Base-by-base conservation (phyloP, 2,113 vertebrate species). In the Hypomesus transpacificus region DNA sequence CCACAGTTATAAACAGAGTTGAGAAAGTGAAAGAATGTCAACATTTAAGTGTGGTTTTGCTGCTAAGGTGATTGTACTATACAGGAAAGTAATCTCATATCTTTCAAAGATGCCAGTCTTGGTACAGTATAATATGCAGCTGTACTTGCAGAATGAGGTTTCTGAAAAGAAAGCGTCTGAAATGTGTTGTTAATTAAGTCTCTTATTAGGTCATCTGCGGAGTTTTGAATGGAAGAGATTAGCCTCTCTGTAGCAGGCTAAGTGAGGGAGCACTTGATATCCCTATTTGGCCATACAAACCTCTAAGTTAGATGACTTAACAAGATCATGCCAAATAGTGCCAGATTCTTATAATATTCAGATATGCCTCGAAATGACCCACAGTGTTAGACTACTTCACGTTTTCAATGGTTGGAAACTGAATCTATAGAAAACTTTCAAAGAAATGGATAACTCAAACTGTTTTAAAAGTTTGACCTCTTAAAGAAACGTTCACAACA, bases 191-290 rank as follows among this genome's bases (percentile, higher is more conserved):
- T 14, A 14, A 17, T 61, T 61, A 61, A 26, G 34, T 76, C 71
- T 75, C 78, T 86, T 73, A 79, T 89, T 84, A 86, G 68, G 3
- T 75, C 66, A 14, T 71, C 71, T 70, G 78, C 62, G 69, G 70
- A 76, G 76, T 75, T 66, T 79, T 74, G 66, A 77, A 78, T 70
- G 66, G 80, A 80, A 75, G 75, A 79, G 85, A 77, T 82, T 74
- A 68, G 60, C 77, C 81, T 83, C 82, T 81, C 76, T 21, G 62
- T 77, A 71, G 59, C 72, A 82, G 76, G 75, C 82, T 75, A 77
- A 75, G 46, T 20, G 82, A 80, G 69, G 69, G 58, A 79, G 81
- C 78, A 85, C 77, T 74, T 75, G 81, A 85, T 82, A 83, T 86
- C 79, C 77, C 73, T 70, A 79, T 78, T 62, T 81, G 84, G 70